phyloP scores from a whole-genome alignment of 2,888 invertebrate species.

The Diogma glabrata region DNA sequence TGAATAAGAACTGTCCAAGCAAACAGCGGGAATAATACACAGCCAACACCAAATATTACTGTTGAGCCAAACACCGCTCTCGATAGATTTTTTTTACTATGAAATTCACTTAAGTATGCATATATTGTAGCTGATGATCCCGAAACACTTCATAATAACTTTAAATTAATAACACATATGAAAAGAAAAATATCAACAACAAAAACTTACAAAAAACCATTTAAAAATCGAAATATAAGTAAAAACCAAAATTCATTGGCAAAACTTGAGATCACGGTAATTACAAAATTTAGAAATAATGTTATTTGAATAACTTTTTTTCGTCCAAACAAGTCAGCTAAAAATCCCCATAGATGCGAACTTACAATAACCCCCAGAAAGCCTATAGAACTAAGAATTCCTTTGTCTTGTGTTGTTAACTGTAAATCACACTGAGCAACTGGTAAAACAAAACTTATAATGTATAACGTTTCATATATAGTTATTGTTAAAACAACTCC shows the following conservation, averaged over 20 bases:
- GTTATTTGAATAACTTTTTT: constrained; percentile 38
- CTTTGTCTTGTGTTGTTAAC: constrained; percentile 32
- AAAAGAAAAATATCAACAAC: neutral
- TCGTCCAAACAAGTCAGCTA: constrained; percentile 42
- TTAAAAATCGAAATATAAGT: constrained; percentile 38
- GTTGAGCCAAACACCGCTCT: constrained; percentile 34
- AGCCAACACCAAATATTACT: constrained; percentile 29
- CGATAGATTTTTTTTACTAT: constrained; percentile 36
- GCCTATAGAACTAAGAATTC: constrained; percentile 33
- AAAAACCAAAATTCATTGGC: constrained; percentile 39
- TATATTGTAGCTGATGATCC: constrained; percentile 41
- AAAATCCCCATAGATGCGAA: constrained; percentile 44
- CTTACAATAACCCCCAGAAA: constrained; percentile 40
- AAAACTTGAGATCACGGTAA: constrained; percentile 39
- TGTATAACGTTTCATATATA: constrained; percentile 36
- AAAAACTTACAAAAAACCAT: constrained; percentile 38
- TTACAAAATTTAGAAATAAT: constrained; percentile 35
- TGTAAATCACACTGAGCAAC: constrained; percentile 38
- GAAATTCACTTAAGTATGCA: constrained; percentile 42
- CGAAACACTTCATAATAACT: no score
- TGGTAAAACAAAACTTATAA: constrained; percentile 41
- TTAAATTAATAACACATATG: no score
- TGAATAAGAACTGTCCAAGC: constrained; percentile 31
- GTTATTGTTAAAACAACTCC: constrained; percentile 42
- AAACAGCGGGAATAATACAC: constrained; percentile 28